Evolutionary conservation across 2,888 invertebrate species (phyloP), one percentile per base, ranked within the genome.

Genomic region (Drosophila setosimentum): DNA sequence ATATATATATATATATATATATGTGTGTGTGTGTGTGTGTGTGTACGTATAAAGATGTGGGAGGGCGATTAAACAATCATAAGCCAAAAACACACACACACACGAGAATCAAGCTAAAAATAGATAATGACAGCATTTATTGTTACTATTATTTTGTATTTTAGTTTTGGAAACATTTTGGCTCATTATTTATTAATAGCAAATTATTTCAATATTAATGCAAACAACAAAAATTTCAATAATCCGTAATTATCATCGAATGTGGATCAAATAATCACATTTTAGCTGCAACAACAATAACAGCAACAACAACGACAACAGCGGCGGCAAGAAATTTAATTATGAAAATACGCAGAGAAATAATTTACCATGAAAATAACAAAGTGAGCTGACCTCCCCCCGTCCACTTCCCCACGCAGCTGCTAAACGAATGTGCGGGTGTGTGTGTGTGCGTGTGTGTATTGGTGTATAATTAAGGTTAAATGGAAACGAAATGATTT

Each of bases 201-300:
- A 67, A 85, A 87, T 87, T 86, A 86, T 87, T 87, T 87, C 85
- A 78, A 87, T 86, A 86, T 86, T 82, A 87, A 86, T 83, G 82
- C 86, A 76, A 83, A 86, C 85, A 87, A 85, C 83, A 87, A 82
- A 83, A 85, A 78, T 85, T 86, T 86, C 86, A 87, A 86, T 86
- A 87, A 85, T 80, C 83, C 83, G 82, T 78, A 86, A 86, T 87
- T 86, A 86, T 87, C 87, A 80, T 78, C 80, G 75, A 85, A 83
- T 75, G 82, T 84, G 79, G 83, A 86, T 85, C 87, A 87, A 86
- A 83, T 86, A 86, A 86, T 86, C 86, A 80, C 83, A 82, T 80
- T 86, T 83, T 73, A 75, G 77, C 59, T 49, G 64, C 50, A 55
- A 48, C 59, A 76, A 64, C 63, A 73, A 32, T 29, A 70, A 57